Evolutionary conservation across 2,797 vertebrate species (phyloP), one percentile per base, ranked within the genome.

Genomic region (Heliangelus exortis): DNA sequence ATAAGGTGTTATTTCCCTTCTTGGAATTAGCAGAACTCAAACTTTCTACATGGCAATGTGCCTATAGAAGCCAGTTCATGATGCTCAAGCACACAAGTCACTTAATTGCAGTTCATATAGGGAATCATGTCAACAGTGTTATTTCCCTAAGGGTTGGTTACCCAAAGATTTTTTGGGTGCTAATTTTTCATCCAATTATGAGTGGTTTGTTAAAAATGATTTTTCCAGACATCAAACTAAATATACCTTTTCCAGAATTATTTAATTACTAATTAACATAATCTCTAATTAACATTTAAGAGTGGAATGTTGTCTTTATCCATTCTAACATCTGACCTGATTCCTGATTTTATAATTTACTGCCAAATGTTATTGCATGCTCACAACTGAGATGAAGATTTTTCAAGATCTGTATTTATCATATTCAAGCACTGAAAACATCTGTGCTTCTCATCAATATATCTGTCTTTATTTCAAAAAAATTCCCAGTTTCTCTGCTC

Each of bases 291-390:
- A 58, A 33, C 39, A 45, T 72, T 90, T 75, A 88, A 69, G 9
- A 33, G 16, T 66, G 31, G 13, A 80, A 75, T 15, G 12, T 68
- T 75, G 33, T 78, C n/a, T 91, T 39, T 72, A 45, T 84, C 19
- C 26, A 51, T 93, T 92, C 66, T 54, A 92, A 93, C 13, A 81
- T 87, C 29, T 92, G 76, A 87, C 73, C 28, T 79, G 31, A 90
- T 87, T 95, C 83, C 41, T 67, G 13, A 25, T 80, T 93, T 92
- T 47, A 65, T 15, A 33, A 71, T 82, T 80, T 93, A 62, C 58
- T 34, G 13, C 10, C 34, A 73, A 82, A n/a, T 55, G 36, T n/a
- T 85, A 45, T 34, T 87, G 71, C 34, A 71, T 1, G 7, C n/a
- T 89, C n/a, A 76, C 75, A 47, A 90, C 14, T 87, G 57, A 96